Conservation (phyloP, 2,113 vertebrate genomes). For the Micronisus gabar region DNA sequence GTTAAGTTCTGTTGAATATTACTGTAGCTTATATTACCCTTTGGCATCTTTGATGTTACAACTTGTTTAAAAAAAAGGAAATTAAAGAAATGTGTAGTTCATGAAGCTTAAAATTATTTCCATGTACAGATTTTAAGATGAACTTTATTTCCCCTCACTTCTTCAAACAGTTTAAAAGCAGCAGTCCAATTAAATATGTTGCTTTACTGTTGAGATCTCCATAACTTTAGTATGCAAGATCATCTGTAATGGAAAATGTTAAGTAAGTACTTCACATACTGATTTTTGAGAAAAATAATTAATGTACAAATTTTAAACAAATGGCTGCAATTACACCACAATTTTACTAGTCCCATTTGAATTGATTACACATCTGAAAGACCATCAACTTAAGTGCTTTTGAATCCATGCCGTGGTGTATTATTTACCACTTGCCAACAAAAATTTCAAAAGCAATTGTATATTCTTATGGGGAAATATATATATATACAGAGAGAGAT, state of each 20-base stretch:
- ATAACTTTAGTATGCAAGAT: slow-evolving; percentile 18
- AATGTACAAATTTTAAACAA: slow-evolving; percentile 9
- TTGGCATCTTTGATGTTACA: slow-evolving; percentile 83
- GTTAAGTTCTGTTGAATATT: slow-evolving; percentile 75
- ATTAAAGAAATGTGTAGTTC: slow-evolving; percentile 40
- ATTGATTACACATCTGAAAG: slow-evolving; percentile 26
- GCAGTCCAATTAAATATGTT: slow-evolving; percentile 39
- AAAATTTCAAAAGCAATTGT: slow-evolving; percentile 36
- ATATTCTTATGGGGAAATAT: not conserved
- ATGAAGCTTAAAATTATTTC: slow-evolving; percentile 52
- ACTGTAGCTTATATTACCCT: slow-evolving; percentile 79
- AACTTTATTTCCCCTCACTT: slow-evolving; percentile 41
- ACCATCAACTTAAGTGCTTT: not conserved
- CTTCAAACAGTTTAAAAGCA: slow-evolving; percentile 49
- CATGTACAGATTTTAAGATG: slow-evolving; percentile 29
- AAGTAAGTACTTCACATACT: not conserved
- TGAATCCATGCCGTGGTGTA: not conserved
- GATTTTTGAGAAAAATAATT: not conserved
- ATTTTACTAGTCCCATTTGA: slow-evolving; percentile 20
- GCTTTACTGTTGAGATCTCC: slow-evolving; percentile 14
- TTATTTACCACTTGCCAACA: slow-evolving; percentile 32
- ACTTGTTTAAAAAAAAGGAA: slow-evolving; percentile 55
- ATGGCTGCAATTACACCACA: not conserved
- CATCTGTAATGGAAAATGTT: slow-evolving; percentile 47
- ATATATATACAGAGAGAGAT: not conserved